phyloP scores from a whole-genome alignment of 2,113 vertebrate species.

The Burhinus bistriatus region DNA sequence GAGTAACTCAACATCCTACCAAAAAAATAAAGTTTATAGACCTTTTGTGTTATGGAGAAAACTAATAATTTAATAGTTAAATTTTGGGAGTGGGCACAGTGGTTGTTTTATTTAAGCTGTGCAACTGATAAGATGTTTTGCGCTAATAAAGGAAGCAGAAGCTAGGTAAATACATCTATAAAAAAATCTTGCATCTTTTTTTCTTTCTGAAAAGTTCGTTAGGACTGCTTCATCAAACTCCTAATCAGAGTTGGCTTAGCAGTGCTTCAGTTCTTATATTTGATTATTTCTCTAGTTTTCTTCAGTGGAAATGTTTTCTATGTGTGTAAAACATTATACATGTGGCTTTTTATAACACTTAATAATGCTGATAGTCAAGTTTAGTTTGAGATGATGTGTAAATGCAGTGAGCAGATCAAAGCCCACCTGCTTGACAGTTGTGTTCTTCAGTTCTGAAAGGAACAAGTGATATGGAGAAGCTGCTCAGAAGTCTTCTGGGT shows the following conservation, averaged over 20 bases:
- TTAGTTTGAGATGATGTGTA: neutral
- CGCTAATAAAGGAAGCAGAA: neutral
- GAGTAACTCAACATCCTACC: neutral
- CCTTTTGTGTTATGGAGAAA: neutral
- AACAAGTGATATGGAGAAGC: neutral
- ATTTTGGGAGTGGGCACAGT: neutral
- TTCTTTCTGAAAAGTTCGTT: neutral
- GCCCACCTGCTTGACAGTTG: neutral
- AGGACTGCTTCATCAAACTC: neutral
- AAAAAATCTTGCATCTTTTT: neutral
- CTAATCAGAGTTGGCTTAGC: neutral
- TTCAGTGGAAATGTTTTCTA: neutral
- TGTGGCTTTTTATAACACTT: neutral
- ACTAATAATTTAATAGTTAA: neutral
- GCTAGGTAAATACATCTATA: neutral
- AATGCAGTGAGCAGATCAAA: constrained; percentile 2
- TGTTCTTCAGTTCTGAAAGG: neutral
- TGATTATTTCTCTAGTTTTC: neutral
- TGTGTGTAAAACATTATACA: neutral
- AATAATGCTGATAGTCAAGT: neutral
- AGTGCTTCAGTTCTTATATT: accelerated
- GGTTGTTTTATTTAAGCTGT: neutral
- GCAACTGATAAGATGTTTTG: neutral
- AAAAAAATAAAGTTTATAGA: neutral
- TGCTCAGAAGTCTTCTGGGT: neutral